Conservation (phyloP, 2,888 invertebrate species). For the Cerastis leucographa region DNA sequence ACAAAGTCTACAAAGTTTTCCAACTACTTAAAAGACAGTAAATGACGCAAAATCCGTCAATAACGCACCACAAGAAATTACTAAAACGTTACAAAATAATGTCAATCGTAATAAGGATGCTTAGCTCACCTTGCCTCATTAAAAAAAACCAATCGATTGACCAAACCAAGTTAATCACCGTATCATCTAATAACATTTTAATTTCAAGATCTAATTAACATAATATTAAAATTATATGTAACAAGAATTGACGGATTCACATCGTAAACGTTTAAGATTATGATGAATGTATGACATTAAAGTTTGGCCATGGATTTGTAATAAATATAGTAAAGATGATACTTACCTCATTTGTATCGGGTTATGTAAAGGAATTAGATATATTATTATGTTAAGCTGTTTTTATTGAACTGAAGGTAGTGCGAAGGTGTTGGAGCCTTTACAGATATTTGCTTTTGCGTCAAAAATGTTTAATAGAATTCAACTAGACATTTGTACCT, state of each 20-base stretch:
- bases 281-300: constrained; percentile 61
- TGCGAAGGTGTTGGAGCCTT: constrained; percentile 11
- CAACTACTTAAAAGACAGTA: neutral
- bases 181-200: constrained; percentile 61
- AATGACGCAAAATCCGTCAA: constrained; percentile 14
- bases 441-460: neutral
- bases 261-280: constrained; percentile 51
- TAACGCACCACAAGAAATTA: constrained; percentile 11
- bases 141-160: constrained; percentile 52
- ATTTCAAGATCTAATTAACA: constrained; percentile 57
- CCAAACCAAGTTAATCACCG: constrained; percentile 57
- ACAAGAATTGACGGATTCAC: constrained; percentile 48
- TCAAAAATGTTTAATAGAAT: neutral
- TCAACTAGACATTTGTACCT: too few relatives aligned
- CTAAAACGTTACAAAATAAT: constrained; percentile 37
- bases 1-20: neutral
- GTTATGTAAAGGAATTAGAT: constrained; percentile 34
- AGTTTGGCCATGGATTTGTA: constrained; percentile 51
- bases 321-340: constrained; percentile 41
- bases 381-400: constrained; percentile 27
- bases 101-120: constrained; percentile 39
- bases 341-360: constrained; percentile 37
- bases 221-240: constrained; percentile 64
- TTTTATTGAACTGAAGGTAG: constrained; percentile 26
- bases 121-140: constrained; percentile 48